Percentiles rank a stretch among this genome's conserved stretches.
These are phyloP conservation scores for Patiria miniata DNA, from an alignment of 35 echinoderm and acorn worm species.

Conservation along the genomic window DNA sequence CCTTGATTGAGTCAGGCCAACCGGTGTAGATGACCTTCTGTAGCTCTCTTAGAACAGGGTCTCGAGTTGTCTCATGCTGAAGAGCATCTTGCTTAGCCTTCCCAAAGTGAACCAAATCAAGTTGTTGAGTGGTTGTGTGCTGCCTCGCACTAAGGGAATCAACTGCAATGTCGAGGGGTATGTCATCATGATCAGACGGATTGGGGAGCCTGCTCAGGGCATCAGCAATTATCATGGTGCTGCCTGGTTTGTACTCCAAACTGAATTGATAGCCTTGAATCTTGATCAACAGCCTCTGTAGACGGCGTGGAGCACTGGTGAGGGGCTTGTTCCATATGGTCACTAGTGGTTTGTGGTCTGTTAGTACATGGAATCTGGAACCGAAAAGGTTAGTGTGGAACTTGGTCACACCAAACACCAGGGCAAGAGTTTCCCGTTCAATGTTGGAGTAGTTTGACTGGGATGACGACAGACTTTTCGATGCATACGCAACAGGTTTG, in stretches of 20 bases:
- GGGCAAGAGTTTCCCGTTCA: slow-evolving; percentile 41
- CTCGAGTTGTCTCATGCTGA: slow-evolving; percentile 31
- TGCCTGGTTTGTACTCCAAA: slow-evolving; percentile 51
- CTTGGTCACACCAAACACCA: slow-evolving; percentile 42
- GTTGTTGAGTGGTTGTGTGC: neutral
- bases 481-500: slow-evolving; percentile 69
- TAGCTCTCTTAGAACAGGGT: slow-evolving; percentile 37
- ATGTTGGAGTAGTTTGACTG: slow-evolving; percentile 28
- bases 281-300: slow-evolving; percentile 52
- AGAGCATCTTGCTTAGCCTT: slow-evolving; percentile 7
- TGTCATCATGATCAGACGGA: neutral
- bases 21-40: slow-evolving; percentile 11
- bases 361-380: neutral
- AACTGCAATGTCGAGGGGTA: neutral
- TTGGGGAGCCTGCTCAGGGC: slow-evolving; percentile 42
- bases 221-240: slow-evolving; percentile 53
- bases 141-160: neutral
- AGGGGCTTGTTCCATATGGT: slow-evolving; percentile 52
- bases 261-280: slow-evolving; percentile 57
- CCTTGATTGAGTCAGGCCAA: slow-evolving; percentile 21
- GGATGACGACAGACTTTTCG: slow-evolving; percentile 33
- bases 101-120: neutral
- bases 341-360: slow-evolving; percentile 69
- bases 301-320: slow-evolving; percentile 29
- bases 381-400: slow-evolving; percentile 63